phyloP scores from a whole-genome alignment of 2,113 vertebrate species.

The Lepisosteus osseus region DNA sequence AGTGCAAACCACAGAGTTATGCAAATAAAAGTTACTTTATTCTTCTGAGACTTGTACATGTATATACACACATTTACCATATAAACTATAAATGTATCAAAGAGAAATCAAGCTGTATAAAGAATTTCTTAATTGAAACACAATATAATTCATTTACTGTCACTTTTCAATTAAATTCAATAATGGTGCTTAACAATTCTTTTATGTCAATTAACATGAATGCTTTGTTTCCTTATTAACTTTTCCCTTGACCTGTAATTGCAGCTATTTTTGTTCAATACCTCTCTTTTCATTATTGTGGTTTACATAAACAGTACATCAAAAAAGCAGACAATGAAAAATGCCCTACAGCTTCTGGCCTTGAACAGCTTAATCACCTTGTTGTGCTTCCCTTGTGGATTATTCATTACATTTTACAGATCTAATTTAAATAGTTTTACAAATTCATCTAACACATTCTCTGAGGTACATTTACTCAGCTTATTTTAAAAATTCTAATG shows the following conservation, averaged over 20 bases:
- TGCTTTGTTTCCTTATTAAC: conserved; percentile 5
- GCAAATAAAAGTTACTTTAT: no score
- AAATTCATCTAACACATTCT: conserved; percentile 64
- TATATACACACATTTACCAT: no score
- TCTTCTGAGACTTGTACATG: no score
- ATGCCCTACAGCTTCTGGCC: conserved; percentile 49
- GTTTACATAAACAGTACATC: conserved; percentile 45
- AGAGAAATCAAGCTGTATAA: neutral
- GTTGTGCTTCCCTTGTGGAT: conserved; percentile 57
- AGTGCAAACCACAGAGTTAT: no score
- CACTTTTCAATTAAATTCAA: neutral
- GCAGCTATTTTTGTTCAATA: neutral
- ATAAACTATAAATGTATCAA: no score
- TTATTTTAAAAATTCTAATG: conserved; percentile 63
- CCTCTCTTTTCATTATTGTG: conserved; percentile 5
- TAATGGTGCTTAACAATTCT: neutral
- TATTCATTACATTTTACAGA: conserved; percentile 61
- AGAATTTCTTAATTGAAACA: neutral
- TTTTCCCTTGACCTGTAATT: neutral
- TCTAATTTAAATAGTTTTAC: conserved; percentile 70
- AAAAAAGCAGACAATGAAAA: conserved; percentile 36
- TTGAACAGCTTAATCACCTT: conserved; percentile 54
- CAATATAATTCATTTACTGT: neutral
- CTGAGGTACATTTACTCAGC: conserved; percentile 60
- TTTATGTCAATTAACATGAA: neutral